Percentiles rank a stretch among this genome's conserved stretches.
Conservation (phyloP, 2,888 invertebrate species). For the Aleiodes testaceus region DNA sequence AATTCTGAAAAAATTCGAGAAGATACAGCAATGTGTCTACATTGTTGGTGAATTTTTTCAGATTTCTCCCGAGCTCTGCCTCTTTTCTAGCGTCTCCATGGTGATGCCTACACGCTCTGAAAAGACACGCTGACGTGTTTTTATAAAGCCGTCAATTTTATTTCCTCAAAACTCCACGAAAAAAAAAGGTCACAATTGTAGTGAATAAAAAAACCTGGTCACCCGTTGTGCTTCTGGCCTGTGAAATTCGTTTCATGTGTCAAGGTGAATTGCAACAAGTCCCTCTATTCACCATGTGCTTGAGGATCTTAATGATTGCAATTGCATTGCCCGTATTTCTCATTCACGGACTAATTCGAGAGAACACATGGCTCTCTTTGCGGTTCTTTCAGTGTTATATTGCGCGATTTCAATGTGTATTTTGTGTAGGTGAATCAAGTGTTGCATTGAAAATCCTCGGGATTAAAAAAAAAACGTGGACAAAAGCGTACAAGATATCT, state of each 20-base stretch:
- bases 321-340: slow-evolving; percentile 37
- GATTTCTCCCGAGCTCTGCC: too few species aligned
- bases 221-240: slow-evolving; percentile 8
- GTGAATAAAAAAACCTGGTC: not conserved
- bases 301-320: slow-evolving; percentile 63
- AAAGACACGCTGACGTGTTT: not conserved
- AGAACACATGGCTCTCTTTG: slow-evolving; percentile 65
- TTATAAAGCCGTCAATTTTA: slow-evolving; percentile 5
- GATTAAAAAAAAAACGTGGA: not conserved
- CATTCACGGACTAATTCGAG: slow-evolving; percentile 69
- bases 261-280: slow-evolving; percentile 59
- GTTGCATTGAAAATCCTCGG: not conserved
- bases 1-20: too few species aligned
- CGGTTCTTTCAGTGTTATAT: slow-evolving; percentile 40
- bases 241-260: slow-evolving; percentile 32
- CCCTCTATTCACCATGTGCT: slow-evolving; percentile 57
- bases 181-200: too few species aligned
- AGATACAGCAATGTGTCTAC: too few species aligned
- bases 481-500: not conserved
- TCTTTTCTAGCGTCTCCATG: slow-evolving; percentile 58
- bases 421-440: slow-evolving; percentile 42
- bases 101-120: slow-evolving; percentile 27
- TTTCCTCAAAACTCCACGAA: not conserved
- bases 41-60: too few species aligned
- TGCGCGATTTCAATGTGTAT: not conserved